phyloP scores from a whole-genome alignment of 2,797 vertebrate genomes.

The Tamandua tetradactyla region DNA sequence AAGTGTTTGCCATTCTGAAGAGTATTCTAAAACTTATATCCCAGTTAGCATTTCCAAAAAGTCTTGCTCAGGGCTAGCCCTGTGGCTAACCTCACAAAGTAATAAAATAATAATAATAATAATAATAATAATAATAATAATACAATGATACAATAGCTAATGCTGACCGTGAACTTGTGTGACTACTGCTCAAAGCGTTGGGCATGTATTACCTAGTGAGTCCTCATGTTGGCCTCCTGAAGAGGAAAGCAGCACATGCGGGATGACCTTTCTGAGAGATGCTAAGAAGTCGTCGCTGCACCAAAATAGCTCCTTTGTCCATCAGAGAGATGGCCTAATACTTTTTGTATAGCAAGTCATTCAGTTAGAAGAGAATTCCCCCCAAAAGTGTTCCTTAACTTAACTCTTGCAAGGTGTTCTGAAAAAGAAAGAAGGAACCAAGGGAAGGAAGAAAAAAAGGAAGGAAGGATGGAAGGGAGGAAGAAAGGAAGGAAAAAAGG shows the following conservation, averaged over 20 bases:
- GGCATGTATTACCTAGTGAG: background rate
- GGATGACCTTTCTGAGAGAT: background rate
- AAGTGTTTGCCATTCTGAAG: constrained; percentile 69
- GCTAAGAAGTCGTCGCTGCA: background rate
- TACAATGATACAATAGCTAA: too few relatives aligned
- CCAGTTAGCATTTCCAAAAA: constrained; percentile 36
- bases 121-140: background rate
- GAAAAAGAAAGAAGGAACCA: background rate
- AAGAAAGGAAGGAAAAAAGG: background rate
- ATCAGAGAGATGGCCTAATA: background rate
- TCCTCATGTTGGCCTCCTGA: background rate
- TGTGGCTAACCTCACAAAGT: background rate
- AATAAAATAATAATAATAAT: background rate
- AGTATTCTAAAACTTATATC: constrained; percentile 41
- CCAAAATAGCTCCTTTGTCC: background rate
- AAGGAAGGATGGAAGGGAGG: background rate
- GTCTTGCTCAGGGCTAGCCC: background rate
- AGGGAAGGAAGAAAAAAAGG: background rate
- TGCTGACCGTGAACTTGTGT: background rate
- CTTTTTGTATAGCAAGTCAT: background rate
- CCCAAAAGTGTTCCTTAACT: background rate
- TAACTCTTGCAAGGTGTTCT: background rate
- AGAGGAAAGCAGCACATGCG: background rate
- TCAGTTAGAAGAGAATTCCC: background rate
- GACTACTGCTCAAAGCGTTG: background rate